Base-by-base conservation (phyloP, 2,888 invertebrate genomes). In the Lucinisca nassula region DNA sequence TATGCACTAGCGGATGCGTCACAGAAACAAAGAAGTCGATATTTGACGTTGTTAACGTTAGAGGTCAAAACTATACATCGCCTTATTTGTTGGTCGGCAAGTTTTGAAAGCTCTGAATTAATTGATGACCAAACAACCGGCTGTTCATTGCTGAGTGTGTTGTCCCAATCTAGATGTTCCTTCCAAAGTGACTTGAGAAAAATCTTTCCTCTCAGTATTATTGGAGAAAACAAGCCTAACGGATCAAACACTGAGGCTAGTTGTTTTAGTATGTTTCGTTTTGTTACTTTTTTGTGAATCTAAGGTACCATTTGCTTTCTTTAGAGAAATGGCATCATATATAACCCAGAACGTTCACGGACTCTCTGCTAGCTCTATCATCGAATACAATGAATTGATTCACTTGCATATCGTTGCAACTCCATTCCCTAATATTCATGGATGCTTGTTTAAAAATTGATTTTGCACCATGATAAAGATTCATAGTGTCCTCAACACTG, bases 81-180 rank as follows among this genome's bases (percentile, higher is more conserved):
- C 4, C n/a, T 51, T 21, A 51, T 51, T 51, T 51, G 21, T 21
- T n/a, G 21, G n/a, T 51, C 51, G 4, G 51, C 4, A 21, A 51
- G n/a, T 4, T 12, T 21, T 21, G 3, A 51, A 21, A 51, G 14
- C 10, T 51, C 51, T n/a, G 51, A 51, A 12, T 21, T 51, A 4
- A 51, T 51, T 21, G 51, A 14, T 51, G n/a, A 51, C 78, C 78
- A 67, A n/a, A 21, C 38, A 27, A 0, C 21, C 17, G 21, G 10
- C 32, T 78, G 38, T 78, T 78, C 37, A 37, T 4, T 17, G 10
- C 4, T 17, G 32, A 70, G 8, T 3, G 32, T 8, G 0, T 79
- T 67, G 35, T 79, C 79, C 79, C 70, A 79, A 1, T 79, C 40
- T 37, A 67, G 38, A 10, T 45, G 35, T 79, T 79, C 14, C 10